Conservation (phyloP, 2,888 invertebrate genomes). For the Epirrita christyi region DNA sequence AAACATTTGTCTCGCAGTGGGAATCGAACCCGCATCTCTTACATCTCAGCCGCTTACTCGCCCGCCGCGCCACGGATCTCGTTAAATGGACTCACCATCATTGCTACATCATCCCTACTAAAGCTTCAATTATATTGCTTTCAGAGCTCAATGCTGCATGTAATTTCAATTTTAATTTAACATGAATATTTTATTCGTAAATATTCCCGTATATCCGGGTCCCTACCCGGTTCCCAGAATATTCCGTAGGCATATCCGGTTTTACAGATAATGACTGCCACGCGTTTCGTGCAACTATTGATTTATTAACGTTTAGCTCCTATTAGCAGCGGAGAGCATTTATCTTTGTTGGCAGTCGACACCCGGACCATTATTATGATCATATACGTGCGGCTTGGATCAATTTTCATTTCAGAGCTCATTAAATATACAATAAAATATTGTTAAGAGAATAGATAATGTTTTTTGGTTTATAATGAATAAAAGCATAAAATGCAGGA, state of each 20-base stretch:
- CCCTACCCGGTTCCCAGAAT: conserved; percentile 1
- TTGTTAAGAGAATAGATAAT: no score
- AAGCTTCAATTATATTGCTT: neutral
- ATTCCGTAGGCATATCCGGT: conserved; percentile 31
- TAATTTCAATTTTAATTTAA: neutral
- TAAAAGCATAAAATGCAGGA: no score
- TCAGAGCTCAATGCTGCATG: neutral
- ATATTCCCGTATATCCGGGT: conserved; percentile 5
- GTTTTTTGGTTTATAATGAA: no score
- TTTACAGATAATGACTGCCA: conserved; percentile 48
- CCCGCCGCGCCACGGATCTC: no score
- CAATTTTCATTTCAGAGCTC: conserved; percentile 2
- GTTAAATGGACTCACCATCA: no score
- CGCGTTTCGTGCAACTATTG: conserved; percentile 53
- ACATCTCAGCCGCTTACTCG: no score
- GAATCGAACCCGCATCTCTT: no score
- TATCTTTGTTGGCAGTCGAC: conserved; percentile 46
- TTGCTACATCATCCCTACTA: no score
- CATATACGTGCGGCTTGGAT: conserved; percentile 8
- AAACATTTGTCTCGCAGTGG: no score
- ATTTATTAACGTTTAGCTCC: conserved; percentile 64
- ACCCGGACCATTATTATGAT: conserved; percentile 16
- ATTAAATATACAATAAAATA: neutral
- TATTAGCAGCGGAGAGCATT: conserved; percentile 49
- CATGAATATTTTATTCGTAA: neutral